Conservation (phyloP, 2,797 vertebrate species). For the Pitangus sulphuratus region DNA sequence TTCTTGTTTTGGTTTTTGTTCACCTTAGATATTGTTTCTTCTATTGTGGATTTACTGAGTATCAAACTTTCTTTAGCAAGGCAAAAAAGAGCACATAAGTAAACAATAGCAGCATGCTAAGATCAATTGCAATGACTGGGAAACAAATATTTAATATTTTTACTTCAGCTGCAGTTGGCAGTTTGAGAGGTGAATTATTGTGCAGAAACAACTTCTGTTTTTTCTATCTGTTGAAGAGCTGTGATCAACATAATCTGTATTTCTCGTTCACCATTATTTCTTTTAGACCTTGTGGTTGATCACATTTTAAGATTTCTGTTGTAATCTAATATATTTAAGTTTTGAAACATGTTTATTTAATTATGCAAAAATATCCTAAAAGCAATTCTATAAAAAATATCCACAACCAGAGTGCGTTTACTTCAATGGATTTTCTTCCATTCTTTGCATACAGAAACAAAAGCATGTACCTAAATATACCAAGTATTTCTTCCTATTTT, state of each 20-base stretch:
- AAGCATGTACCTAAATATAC: neutral
- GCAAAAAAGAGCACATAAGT: neutral
- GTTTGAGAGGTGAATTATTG: neutral
- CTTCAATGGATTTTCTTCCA: neutral
- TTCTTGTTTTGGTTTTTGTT: neutral
- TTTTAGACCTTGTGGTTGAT: neutral
- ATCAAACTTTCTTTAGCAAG: neutral
- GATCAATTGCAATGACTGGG: neutral
- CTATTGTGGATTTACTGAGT: neutral
- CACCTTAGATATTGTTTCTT: neutral
- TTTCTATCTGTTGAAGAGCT: slow-evolving; percentile 23
- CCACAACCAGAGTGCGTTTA: neutral
- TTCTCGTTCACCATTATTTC: neutral
- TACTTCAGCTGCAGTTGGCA: neutral
- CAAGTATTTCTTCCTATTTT: neutral
- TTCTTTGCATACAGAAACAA: neutral
- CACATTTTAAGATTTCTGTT: neutral
- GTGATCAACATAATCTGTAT: neutral
- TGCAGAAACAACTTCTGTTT: neutral
- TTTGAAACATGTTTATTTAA: neutral
- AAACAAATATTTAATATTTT: neutral
- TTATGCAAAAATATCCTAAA: neutral
- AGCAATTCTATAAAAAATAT: neutral
- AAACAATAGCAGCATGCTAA: neutral
- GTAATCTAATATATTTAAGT: neutral